A percentile compares a stretch with the other conserved stretches of the same genome.
Conservation (phyloP, 2,888 invertebrate genomes). For the Calameuta filiformis region DNA sequence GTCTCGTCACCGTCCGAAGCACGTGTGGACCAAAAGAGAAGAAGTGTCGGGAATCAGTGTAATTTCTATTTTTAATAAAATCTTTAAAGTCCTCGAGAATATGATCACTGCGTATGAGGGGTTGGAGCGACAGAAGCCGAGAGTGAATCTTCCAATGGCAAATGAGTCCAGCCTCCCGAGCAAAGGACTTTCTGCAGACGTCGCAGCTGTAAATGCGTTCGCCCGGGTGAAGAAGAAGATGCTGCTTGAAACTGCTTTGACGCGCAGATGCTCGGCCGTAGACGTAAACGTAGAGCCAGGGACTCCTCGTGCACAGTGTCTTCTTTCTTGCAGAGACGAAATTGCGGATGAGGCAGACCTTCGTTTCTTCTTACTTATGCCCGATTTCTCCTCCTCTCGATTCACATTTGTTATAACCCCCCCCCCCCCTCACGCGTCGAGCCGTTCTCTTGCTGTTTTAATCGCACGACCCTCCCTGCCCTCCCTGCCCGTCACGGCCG, state of each 20-base stretch:
- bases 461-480: too few relatives aligned
- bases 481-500: too few relatives aligned
- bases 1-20: too few relatives aligned
- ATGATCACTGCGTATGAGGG: slow-evolving; percentile 39
- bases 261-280: slow-evolving; percentile 38
- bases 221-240: slow-evolving; percentile 40
- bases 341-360: not conserved
- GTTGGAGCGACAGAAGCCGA: slow-evolving; percentile 34
- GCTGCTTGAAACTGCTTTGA: slow-evolving; percentile 34
- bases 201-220: slow-evolving; percentile 10
- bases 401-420: too few relatives aligned
- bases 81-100: slow-evolving; percentile 35
- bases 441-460: too few relatives aligned
- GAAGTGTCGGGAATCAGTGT: too few relatives aligned
- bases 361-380: not conserved
- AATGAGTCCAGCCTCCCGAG: slow-evolving; percentile 41
- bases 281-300: slow-evolving; percentile 33
- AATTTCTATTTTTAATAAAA: slow-evolving; percentile 40
- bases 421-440: too few relatives aligned
- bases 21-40: too few relatives aligned
- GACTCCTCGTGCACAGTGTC: slow-evolving; percentile 31
- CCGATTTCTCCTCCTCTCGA: too few relatives aligned
- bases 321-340: slow-evolving; percentile 8
- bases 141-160: slow-evolving; percentile 46
- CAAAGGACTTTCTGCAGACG: slow-evolving; percentile 24